Evolutionary conservation across 2,113 vertebrate genomes (phyloP).

Genomic region (Pachycephala philippinensis): DNA sequence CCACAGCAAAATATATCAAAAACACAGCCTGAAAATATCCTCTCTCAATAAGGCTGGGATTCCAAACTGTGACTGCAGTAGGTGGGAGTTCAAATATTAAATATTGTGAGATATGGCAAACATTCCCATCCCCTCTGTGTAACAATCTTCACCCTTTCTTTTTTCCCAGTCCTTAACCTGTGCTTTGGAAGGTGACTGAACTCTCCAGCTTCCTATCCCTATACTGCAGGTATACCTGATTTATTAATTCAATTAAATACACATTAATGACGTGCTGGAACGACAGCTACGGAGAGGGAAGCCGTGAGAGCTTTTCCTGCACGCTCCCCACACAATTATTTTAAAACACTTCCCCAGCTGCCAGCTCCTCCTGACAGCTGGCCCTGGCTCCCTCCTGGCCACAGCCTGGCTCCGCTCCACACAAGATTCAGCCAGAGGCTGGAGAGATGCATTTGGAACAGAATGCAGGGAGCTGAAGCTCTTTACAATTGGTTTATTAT

Average conservation of each 20-base stretch:
- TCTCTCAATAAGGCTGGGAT: not conserved
- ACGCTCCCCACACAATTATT: not conserved
- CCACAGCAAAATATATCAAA: not conserved
- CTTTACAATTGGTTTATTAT: not conserved
- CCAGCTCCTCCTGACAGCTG: slow-evolving; percentile 3
- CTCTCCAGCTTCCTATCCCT: not conserved
- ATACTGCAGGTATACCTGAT: fast-evolving
- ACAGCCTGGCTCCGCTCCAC: not conserved
- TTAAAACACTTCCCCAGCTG: not conserved
- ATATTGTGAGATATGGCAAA: not conserved
- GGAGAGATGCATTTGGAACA: not conserved
- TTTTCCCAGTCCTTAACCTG: no score
- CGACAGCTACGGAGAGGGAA: not conserved
- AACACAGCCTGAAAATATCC: not conserved
- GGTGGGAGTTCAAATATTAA: not conserved
- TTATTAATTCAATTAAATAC: not conserved
- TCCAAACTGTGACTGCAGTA: fast-evolving
- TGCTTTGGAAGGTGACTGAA: not conserved
- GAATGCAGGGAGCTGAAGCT: not conserved
- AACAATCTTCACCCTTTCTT: not conserved
- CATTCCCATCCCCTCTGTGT: not conserved
- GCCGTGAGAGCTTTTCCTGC: not conserved
- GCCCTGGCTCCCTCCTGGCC: not conserved
- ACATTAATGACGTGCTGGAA: not conserved
- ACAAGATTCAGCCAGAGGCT: not conserved